Base-by-base conservation (phyloP, 2,797 vertebrate genomes). In the Vespertilio murinus region DNA sequence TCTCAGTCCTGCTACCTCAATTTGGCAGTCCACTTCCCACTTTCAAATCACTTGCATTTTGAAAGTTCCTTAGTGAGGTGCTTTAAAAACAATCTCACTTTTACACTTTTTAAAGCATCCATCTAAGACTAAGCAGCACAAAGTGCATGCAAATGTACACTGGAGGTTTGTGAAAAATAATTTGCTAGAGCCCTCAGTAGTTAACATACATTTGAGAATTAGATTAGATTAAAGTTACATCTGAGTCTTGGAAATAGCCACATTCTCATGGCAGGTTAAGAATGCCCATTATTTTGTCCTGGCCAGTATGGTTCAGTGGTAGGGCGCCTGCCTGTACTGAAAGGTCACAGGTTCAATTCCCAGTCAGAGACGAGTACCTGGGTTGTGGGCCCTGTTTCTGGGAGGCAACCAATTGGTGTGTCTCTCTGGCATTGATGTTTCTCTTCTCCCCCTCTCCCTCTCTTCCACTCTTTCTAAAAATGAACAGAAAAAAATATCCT, bases 31-130 rank as follows among this genome's bases (percentile, higher is more conserved):
- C 30, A 8, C 5, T 14, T 71, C 23, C 8, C 40, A 67, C 42
- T 67, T 67, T 40, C 75, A 79, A 79, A 79, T 75, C 17, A 71
- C 42, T 71, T 52, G 30, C 8, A 54, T 56, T 88, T 64, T 94
- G 23, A 84, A 94, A 93, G 59, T 64, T 91, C n/a, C 20, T 38
- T 87, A 69, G 18, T 38, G 47, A 80, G 47, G 14, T n/a, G 25
- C 10, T 78, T 70, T 61, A 73, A 35, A 11, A 59, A 80, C 77
- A 69, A 78, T 40, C 28, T 83, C 79, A 56, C n/a, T 91, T 95
- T 94, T 33, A 88, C 90, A 83, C 25, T 83, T 94, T 86, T 47
- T 64, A 79, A 94, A 79, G 52, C 30, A 88, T 83, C 35, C 86
- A 61, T 80, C 74, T 77, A 83, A 93, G 40, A 86, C 79, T 33